These are phyloP conservation scores for Siniperca chuatsi DNA, from an alignment of 2,113 vertebrate genomes.

Conservation along the genomic window DNA sequence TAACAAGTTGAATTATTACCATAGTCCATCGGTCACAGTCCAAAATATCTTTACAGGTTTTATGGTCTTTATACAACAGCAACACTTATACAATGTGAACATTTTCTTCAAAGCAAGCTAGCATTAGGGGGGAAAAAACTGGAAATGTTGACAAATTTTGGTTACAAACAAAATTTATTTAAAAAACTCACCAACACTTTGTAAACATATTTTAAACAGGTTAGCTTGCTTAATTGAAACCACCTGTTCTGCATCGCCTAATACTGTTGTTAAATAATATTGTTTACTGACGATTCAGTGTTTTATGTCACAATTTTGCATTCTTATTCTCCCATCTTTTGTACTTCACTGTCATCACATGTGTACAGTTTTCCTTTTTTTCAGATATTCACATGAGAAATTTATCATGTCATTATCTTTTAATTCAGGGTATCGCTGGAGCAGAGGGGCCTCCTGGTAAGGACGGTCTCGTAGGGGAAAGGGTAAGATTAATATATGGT, in stretches of 20 bases:
- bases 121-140: neutral
- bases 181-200: neutral
- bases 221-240: neutral
- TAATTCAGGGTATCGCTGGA: conserved; percentile 89
- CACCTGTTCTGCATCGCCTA: neutral
- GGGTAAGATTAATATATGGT: conserved; percentile 84
- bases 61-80: neutral
- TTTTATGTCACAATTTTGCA: neutral
- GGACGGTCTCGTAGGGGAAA: conserved; percentile 91
- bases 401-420: conserved; percentile 11
- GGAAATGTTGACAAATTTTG: neutral
- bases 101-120: neutral
- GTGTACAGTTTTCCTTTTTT: neutral
- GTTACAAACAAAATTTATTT: neutral
- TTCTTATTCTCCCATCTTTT: neutral
- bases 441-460: conserved; percentile 92
- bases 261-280: neutral
- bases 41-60: neutral
- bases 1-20: no score
- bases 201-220: neutral
- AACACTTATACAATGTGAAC: neutral
- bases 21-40: no score
- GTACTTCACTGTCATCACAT: neutral
- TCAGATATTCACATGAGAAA: neutral
- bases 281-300: conserved; percentile 18